Evolutionary conservation across 2,113 vertebrate genomes (phyloP), one percentile per base, ranked within the genome.

Genomic region (Ranitomeya variabilis): DNA sequence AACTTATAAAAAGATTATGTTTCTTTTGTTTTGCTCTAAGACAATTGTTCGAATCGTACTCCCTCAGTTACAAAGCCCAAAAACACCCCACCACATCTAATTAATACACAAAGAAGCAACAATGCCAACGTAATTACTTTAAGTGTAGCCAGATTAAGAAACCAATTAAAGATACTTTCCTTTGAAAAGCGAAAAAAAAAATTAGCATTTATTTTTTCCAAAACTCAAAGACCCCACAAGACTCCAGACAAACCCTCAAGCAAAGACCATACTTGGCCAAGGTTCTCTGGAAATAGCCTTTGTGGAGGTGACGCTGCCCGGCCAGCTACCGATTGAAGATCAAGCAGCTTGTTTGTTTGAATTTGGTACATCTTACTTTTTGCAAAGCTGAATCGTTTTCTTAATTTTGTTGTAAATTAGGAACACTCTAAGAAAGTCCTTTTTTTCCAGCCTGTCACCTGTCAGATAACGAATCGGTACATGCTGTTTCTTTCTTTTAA

Each of bases 141-240:
- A 80, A 87, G 21, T 87, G 86, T 57, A 67, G 64, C 62, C 26
- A 80, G 77, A 87, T 87, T 87, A 80, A 26, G 77, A 71, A 87
- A 69, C 64, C 64, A 69, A 80, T 80, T 71, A 87, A 66, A 23
- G 64, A 55, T 9, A 31, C 21, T 15, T 86, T 78, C 73, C 57
- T 86, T 77, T 15, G 60, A 71, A 81, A 23, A 67, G 23, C 26
- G 18, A 45, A 31, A 37, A 71, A 81, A 71, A 51, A 45, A 31
- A 37, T 11, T 13, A 59, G 18, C 23, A 81, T 86, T 86, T 86
- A 66, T 55, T 86, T n/a, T 23, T 13, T 26, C 18, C 2, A 57
- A 66, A 37, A n/a, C 55, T 86, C 57, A 86, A 80, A 79, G 77
- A 80, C 60, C 77, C 64, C 83, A 54, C 21, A n/a, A 55, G 83